Evolutionary conservation across 64 coral and sea anemone species (phyloP).

Genomic region (Porites australiensis): DNA sequence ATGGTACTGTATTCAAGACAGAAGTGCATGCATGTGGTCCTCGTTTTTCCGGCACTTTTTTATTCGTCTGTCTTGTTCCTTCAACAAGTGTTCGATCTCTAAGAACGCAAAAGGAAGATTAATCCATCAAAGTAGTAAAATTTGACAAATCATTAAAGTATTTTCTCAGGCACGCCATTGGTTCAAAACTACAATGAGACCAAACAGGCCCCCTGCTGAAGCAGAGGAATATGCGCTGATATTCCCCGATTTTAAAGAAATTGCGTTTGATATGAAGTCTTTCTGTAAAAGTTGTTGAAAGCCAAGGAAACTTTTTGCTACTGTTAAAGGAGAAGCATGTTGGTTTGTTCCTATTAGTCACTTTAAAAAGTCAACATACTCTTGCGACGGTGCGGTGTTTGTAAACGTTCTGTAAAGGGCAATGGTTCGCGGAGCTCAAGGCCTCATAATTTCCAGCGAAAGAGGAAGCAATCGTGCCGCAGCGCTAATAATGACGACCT

Average conservation of each 20-base stretch:
- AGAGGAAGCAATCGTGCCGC: not conserved
- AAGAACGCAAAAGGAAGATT: not conserved
- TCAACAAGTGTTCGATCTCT: conserved; percentile 17
- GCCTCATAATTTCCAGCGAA: not conserved
- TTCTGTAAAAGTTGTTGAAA: no score
- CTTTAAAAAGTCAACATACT: no score
- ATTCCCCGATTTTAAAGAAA: no score
- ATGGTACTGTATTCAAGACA: not conserved
- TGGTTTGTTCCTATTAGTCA: no score
- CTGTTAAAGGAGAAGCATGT: no score
- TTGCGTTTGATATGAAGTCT: no score
- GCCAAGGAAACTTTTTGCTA: no score
- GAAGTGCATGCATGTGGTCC: not conserved
- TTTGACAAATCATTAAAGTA: not conserved
- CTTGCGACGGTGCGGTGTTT: no score
- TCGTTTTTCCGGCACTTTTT: conserved; percentile 18
- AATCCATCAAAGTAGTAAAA: not conserved
- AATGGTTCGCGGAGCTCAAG: not conserved
- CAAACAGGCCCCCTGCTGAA: not conserved
- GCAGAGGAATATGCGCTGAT: not conserved
- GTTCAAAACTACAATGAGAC: not conserved
- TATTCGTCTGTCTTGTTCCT: conserved; percentile 14
- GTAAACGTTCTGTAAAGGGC: no score
- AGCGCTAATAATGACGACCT: not conserved
- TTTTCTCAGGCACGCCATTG: not conserved